Evolutionary conservation across 1,140 invertebrate genomes (phyloP).

Genomic region (Aphaenogaster floridana): DNA sequence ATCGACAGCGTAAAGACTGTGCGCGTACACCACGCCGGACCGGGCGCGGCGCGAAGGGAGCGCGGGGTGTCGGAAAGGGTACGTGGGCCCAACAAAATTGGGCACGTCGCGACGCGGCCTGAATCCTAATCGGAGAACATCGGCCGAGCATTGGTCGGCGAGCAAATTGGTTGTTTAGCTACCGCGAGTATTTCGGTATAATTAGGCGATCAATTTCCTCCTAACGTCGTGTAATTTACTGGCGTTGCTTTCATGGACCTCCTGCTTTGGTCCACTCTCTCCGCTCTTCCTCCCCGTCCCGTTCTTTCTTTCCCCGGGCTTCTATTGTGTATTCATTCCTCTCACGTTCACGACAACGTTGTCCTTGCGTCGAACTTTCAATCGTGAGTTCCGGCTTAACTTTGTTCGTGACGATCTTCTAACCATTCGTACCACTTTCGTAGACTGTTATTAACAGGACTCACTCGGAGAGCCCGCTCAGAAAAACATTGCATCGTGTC

Average conservation of each 20-base stretch:
- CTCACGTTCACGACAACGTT: not conserved
- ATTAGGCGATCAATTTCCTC: conserved; percentile 76
- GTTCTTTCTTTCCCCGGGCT: not conserved
- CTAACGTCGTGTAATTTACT: conserved; percentile 75
- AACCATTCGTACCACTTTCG: conserved; percentile 18
- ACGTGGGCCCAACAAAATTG: conserved; percentile 76
- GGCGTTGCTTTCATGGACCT: conserved; percentile 28
- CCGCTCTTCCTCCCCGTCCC: not conserved
- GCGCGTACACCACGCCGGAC: conserved; percentile 61
- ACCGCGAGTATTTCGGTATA: conserved; percentile 66
- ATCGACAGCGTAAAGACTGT: conserved; percentile 74
- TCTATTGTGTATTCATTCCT: not conserved
- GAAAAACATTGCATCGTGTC: not conserved
- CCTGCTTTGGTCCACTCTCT: not conserved
- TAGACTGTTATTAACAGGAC: not conserved
- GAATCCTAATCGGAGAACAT: conserved; percentile 78
- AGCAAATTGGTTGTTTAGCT: conserved; percentile 76
- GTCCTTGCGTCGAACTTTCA: not conserved
- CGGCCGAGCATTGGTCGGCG: conserved; percentile 50
- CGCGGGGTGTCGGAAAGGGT: conserved; percentile 34
- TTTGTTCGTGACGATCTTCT: conserved; percentile 25
- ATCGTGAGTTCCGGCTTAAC: conserved; percentile 26
- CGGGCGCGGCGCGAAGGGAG: conserved; percentile 1
- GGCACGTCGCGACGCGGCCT: conserved; percentile 70
- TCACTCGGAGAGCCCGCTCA: not conserved